A percentile compares a stretch with the other conserved stretches of the same genome.
phyloP scores from a whole-genome alignment of 2,797 vertebrate genomes.

The Sphaeramia orbicularis region DNA sequence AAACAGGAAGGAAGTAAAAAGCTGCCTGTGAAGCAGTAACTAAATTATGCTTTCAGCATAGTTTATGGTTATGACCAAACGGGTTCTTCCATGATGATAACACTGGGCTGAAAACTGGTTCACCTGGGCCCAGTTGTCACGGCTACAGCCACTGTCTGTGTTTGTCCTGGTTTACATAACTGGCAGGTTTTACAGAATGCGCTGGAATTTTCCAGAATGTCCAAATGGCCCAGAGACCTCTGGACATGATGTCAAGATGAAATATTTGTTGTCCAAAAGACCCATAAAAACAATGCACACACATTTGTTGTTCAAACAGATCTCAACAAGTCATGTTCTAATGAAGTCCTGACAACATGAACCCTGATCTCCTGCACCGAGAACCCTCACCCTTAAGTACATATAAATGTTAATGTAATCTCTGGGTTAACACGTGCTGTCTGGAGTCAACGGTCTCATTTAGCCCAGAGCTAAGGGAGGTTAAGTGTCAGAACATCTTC shows the following conservation, averaged over 20 bases:
- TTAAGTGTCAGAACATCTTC: slow-evolving; percentile 19
- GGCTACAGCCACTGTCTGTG: slow-evolving; percentile 21
- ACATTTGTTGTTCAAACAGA: slow-evolving; percentile 11
- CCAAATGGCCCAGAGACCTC: slow-evolving; percentile 26
- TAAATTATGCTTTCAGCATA: slow-evolving; percentile 4
- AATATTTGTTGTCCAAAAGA: slow-evolving; percentile 15
- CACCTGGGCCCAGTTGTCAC: slow-evolving; percentile 40
- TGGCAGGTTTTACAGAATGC: slow-evolving; percentile 30
- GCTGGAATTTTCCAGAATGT: slow-evolving; percentile 37
- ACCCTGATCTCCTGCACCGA: slow-evolving; percentile 10
- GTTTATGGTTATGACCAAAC: slow-evolving; percentile 4
- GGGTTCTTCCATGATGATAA: slow-evolving; percentile 20
- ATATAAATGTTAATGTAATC: background rate
- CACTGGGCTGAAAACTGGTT: slow-evolving; percentile 26
- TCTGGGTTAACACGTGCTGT: slow-evolving; percentile 21
- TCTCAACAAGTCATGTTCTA: background rate
- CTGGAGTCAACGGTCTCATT: slow-evolving; percentile 13
- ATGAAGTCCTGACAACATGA: background rate
- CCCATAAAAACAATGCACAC: slow-evolving; percentile 7
- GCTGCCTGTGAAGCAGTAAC: background rate
- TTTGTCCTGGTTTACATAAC: slow-evolving; percentile 23
- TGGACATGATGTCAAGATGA: slow-evolving; percentile 22
- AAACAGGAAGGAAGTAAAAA: background rate
- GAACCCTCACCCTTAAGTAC: slow-evolving; percentile 15
- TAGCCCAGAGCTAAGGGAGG: slow-evolving; percentile 15